Base-by-base conservation (phyloP, 2,113 vertebrate species). In the Lanius collurio region DNA sequence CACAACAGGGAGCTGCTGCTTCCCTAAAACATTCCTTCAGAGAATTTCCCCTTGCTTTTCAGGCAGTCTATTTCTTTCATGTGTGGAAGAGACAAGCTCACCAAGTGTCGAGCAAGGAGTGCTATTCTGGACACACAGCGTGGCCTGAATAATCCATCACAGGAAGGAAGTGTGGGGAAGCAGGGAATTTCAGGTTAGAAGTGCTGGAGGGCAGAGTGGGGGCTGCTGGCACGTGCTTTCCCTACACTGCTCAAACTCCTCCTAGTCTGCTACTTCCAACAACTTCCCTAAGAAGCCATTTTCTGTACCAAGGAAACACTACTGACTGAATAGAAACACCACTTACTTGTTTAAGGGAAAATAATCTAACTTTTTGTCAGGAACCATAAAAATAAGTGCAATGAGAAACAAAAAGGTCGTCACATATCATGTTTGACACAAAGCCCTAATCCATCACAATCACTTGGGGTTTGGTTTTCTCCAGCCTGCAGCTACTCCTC, bases 61-160 rank as follows among this genome's bases (percentile, higher is more conserved):
- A 26, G 7, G 22, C 2, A 1, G 21, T n/a, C 62, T 59, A 2
- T 37, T 55, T 31, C 64, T 65, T 27, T 47, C 35, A 31, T 13
- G 27, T 33, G 33, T 21, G 78, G 42, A 15, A 71, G 88, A 53
- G 30, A 46, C 5, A 20, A 67, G 28, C 39, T 19, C 14, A 4
- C 3, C 11, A 4, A 30, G 52, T 16, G 16, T 9, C 44, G 79
- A 59, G 81, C 20, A 11, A 26, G 59, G 26, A 13, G 10, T 4
- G 74, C 56, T 49, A 2, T 2, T 15, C 57, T 21, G 60, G 56
- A 31, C 52, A 23, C 28, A 8, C 7, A 8, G 74, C 78, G 11
- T 0, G 12, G 52, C 59, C 55, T 0, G 2, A 15, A 15, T 21
- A 24, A 23, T 7, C 21, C 2, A 0, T 4, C 7, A 5, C 2